A percentile compares a stretch with the other conserved stretches of the same genome.
Evolutionary conservation across 2,797 vertebrate genomes (phyloP).

Genomic region (Australoheros facetus): DNA sequence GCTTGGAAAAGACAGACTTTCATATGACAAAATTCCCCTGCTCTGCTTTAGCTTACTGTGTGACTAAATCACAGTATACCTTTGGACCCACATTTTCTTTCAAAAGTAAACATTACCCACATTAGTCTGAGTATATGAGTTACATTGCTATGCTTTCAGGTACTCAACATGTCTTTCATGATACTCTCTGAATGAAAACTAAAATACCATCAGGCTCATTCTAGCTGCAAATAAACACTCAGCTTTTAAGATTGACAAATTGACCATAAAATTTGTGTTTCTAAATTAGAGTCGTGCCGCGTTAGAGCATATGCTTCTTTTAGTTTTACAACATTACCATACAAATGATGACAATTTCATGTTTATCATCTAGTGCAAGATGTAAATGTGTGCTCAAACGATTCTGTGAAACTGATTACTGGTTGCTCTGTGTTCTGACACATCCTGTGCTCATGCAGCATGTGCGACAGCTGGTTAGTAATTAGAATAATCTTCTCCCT

Average conservation of each 20-base stretch:
- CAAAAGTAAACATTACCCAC: slow-evolving; percentile 34
- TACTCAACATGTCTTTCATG: slow-evolving; percentile 37
- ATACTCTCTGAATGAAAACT: slow-evolving; percentile 45
- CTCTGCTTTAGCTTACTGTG: slow-evolving; percentile 39
- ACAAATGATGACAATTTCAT: slow-evolving; percentile 77
- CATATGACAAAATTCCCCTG: slow-evolving; percentile 45
- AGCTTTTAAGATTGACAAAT: slow-evolving; percentile 66
- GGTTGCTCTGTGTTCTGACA: slow-evolving; percentile 75
- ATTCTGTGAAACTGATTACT: slow-evolving; percentile 76
- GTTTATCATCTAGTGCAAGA: slow-evolving; percentile 67
- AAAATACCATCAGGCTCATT: slow-evolving; percentile 53
- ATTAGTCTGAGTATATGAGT: slow-evolving; percentile 14
- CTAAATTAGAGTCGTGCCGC: slow-evolving; percentile 55
- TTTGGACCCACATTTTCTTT: slow-evolving; percentile 29
- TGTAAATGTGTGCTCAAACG: slow-evolving; percentile 73
- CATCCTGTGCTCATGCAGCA: slow-evolving; percentile 74
- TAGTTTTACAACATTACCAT: slow-evolving; percentile 71
- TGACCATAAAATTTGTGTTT: slow-evolving; percentile 64
- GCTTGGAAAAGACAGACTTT: slow-evolving; percentile 57
- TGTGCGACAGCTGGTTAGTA: slow-evolving; percentile 79
- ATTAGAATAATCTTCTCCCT: slow-evolving; percentile 85
- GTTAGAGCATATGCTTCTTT: slow-evolving; percentile 60
- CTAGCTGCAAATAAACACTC: slow-evolving; percentile 55
- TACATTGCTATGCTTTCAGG: slow-evolving; percentile 28
- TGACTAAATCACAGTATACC: slow-evolving; percentile 41